phyloP scores from a whole-genome alignment of 2,113 vertebrate genomes.

The Bucco capensis region DNA sequence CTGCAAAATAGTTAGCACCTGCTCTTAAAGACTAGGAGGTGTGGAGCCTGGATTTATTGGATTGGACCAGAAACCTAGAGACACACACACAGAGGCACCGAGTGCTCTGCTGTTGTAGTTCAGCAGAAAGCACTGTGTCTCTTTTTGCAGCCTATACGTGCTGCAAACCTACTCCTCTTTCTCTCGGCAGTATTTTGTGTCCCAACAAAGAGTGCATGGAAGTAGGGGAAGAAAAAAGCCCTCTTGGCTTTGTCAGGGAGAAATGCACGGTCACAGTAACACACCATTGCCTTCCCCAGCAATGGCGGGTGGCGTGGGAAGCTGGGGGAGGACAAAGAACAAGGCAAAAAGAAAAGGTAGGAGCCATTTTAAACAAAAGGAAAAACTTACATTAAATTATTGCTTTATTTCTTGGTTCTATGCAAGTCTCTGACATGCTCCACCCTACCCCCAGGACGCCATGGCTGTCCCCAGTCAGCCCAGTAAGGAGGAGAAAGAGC shows the following conservation, averaged over 20 bases:
- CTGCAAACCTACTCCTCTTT: not conserved
- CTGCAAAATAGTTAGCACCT: not conserved
- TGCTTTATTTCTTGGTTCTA: conserved; percentile 58
- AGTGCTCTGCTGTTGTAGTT: not conserved
- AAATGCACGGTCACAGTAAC: not conserved
- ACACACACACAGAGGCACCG: not conserved
- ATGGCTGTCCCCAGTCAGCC: not conserved
- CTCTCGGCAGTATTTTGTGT: not conserved
- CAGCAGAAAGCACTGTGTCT: not conserved
- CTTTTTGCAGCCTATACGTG: not conserved
- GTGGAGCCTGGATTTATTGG: not conserved
- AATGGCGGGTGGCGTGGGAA: accelerated
- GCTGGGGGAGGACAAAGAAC: not conserved
- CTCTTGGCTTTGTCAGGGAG: not conserved
- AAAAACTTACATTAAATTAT: conserved; percentile 54
- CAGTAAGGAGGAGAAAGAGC: not conserved
- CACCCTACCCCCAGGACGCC: not conserved
- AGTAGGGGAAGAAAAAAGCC: not conserved
- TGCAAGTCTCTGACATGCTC: conserved; percentile 2
- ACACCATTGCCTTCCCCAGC: not conserved
- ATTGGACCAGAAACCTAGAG: not conserved
- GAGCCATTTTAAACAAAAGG: not conserved
- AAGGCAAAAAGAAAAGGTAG: not conserved
- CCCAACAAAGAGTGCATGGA: not conserved
- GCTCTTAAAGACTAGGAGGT: not conserved